Conservation (phyloP, 2,113 vertebrate species). For the Vicugna pacos region DNA sequence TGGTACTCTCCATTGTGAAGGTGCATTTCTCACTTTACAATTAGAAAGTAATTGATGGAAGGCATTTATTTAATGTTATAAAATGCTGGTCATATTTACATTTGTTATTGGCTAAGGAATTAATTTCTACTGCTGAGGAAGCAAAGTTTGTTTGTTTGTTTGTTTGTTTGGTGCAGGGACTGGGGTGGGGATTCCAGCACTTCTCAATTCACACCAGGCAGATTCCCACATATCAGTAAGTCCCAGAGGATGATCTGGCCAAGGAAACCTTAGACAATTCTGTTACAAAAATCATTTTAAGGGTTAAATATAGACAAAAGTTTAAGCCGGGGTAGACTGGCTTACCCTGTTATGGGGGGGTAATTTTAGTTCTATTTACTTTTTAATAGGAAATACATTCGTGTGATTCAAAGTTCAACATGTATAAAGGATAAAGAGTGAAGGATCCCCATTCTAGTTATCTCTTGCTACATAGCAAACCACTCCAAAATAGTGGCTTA, state of each 20-base stretch:
- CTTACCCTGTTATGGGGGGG: no score
- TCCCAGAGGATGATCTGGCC: not conserved
- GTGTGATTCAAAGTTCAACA: not conserved
- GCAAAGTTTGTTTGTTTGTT: not conserved
- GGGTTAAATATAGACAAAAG: not conserved
- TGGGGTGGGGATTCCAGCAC: not conserved
- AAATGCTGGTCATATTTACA: not conserved
- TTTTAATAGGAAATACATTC: not conserved
- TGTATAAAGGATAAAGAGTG: not conserved
- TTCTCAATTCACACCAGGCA: not conserved
- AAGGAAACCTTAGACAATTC: not conserved
- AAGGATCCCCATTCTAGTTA: not conserved
- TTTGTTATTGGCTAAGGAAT: not conserved
- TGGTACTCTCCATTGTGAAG: not conserved
- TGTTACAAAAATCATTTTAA: not conserved
- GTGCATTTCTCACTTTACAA: not conserved
- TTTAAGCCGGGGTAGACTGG: not conserved
- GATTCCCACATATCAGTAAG: not conserved
- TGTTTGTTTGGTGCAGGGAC: not conserved
- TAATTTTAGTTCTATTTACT: constrained; percentile 42
- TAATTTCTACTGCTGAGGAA: not conserved
- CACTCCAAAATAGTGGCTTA: not conserved
- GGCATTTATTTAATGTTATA: not conserved
- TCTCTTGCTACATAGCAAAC: not conserved
- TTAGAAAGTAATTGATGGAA: not conserved